Percentiles rank a stretch among this genome's conserved stretches.
Conservation (phyloP, 2,113 vertebrate genomes). For the Macheiramphus alcinus region DNA sequence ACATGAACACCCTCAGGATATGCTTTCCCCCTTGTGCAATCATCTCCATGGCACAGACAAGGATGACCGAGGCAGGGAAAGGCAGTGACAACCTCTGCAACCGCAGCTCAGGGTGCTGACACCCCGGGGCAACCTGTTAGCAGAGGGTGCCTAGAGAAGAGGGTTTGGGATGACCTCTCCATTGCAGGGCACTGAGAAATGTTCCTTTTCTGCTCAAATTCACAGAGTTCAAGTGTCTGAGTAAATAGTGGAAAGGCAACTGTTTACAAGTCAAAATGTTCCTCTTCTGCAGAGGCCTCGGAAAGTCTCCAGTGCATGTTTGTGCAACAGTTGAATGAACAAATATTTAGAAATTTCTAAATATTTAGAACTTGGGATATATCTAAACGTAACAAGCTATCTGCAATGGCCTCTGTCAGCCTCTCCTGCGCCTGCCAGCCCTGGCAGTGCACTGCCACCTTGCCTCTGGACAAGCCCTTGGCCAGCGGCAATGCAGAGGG, state of each 20-base stretch:
- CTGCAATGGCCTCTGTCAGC: neutral
- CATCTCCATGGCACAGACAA: neutral
- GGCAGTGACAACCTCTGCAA: neutral
- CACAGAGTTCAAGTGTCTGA: neutral
- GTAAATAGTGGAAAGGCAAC: neutral
- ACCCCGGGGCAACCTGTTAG: neutral
- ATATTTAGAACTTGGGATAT: neutral
- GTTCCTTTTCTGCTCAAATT: neutral
- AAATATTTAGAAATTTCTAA: neutral
- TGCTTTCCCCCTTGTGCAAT: neutral
- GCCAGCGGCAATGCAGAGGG: accelerated
- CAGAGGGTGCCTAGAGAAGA: neutral
- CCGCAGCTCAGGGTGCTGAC: neutral
- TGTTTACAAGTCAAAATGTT: neutral
- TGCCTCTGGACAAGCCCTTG: neutral
- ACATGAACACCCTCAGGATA: neutral
- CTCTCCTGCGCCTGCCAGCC: accelerated
- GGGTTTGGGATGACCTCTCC: neutral
- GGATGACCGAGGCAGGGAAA: neutral
- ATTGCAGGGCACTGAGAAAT: neutral
- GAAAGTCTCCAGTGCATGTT: neutral
- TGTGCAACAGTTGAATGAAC: neutral
- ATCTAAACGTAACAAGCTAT: neutral
- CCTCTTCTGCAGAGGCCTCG: neutral
- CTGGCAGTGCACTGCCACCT: neutral